Evolutionary conservation across 1,140 invertebrate genomes (phyloP).

Genomic region (Drosophila gunungcola): DNA sequence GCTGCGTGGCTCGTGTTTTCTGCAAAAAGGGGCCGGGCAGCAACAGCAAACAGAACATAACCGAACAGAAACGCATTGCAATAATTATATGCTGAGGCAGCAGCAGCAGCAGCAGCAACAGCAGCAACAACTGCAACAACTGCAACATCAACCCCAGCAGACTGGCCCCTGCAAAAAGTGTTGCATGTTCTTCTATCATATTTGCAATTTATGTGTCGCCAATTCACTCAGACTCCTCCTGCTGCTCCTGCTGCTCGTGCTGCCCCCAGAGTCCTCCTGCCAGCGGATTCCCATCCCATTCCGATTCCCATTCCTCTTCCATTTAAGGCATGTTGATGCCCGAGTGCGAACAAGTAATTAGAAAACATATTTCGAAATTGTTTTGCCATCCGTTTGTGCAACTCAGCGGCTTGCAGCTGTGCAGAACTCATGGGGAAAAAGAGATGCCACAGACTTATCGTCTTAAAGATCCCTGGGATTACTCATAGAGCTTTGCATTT

Average conservation of each 20-base stretch:
- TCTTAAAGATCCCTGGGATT: not conserved
- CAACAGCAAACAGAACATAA: slow-evolving; percentile 5
- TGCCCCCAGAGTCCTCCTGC: slow-evolving; percentile 8
- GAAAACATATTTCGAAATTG: slow-evolving; percentile 76
- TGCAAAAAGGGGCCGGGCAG: slow-evolving; percentile 44
- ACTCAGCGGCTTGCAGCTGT: slow-evolving; percentile 27
- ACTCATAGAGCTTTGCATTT: not conserved
- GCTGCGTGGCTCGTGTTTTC: slow-evolving; percentile 50
- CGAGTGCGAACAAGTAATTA: slow-evolving; percentile 82
- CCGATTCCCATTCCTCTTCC: not conserved
- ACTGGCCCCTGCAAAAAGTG: slow-evolving; percentile 35
- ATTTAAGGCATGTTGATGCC: slow-evolving; percentile 39
- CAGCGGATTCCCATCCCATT: not conserved
- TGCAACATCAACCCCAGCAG: slow-evolving; percentile 28
- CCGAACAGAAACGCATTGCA: slow-evolving; percentile 67
- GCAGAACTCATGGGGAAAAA: slow-evolving; percentile 1
- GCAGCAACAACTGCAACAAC: slow-evolving; percentile 1
- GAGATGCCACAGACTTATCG: not conserved
- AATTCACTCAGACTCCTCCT: slow-evolving; percentile 61
- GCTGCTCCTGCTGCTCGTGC: not conserved
- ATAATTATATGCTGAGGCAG: slow-evolving; percentile 68
- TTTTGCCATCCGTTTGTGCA: slow-evolving; percentile 37
- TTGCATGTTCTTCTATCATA: slow-evolving; percentile 78
- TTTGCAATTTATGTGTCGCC: slow-evolving; percentile 81
- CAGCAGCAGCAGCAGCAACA: slow-evolving; percentile 10